A percentile compares a stretch with the other conserved stretches of the same genome.
Evolutionary conservation across 2,888 invertebrate genomes (phyloP).

Genomic region (Caenorhabditis plicata): DNA sequence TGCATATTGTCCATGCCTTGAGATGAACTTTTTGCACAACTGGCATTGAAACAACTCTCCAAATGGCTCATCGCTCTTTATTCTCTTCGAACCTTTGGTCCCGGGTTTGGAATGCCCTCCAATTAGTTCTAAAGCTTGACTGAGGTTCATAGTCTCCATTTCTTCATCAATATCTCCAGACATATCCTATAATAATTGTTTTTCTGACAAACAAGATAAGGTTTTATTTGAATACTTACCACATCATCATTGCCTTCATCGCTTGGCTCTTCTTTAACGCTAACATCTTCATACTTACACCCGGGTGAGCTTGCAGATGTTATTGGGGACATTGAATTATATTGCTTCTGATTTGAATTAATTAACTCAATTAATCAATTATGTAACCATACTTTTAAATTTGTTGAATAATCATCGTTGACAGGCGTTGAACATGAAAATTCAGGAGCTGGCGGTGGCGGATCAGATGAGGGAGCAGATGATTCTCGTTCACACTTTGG

Average conservation of each 20-base stretch:
- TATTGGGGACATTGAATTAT: slow-evolving; percentile 19
- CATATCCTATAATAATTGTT: too few species aligned
- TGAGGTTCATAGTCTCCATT: slow-evolving; percentile 14
- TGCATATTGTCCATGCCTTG: slow-evolving; percentile 33
- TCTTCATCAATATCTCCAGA: slow-evolving; percentile 25
- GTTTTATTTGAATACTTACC: too few species aligned
- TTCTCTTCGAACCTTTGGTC: too few species aligned
- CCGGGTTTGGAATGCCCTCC: too few species aligned
- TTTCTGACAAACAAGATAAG: too few species aligned
- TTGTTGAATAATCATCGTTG: slow-evolving; percentile 6
- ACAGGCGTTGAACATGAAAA: slow-evolving; percentile 29
- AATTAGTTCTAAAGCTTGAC: slow-evolving; percentile 24
- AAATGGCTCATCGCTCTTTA: slow-evolving; percentile 21
- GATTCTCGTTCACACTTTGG: slow-evolving; percentile 22
- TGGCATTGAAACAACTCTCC: slow-evolving; percentile 31
- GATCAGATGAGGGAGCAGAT: slow-evolving; percentile 3
- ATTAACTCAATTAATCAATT: too few species aligned
- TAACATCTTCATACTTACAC: slow-evolving; percentile 13
- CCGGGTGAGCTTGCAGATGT: slow-evolving; percentile 7
- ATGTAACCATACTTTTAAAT: neutral
- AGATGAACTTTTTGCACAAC: slow-evolving; percentile 31
- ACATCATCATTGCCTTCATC: slow-evolving; percentile 27
- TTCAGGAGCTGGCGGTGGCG: slow-evolving; percentile 10
- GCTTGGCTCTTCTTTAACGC: slow-evolving; percentile 27
- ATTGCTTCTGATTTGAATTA: too few species aligned